Percentiles rank a stretch among this genome's conserved stretches.
These are phyloP conservation scores for Eledona agricola DNA, from an alignment of 2,888 invertebrate species.

Conservation along the genomic window DNA sequence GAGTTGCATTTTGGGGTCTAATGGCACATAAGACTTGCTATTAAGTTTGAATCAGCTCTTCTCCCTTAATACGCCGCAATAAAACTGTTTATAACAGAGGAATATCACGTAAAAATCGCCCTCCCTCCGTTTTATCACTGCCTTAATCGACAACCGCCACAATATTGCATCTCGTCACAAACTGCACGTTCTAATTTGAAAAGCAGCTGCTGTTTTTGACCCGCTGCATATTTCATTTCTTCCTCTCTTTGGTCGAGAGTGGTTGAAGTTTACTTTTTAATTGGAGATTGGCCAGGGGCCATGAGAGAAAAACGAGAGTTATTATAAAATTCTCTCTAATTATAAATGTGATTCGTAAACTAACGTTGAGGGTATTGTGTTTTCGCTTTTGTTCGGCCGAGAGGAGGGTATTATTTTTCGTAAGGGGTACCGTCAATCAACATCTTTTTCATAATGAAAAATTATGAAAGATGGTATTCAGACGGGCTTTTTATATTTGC, in stretches of 20 bases:
- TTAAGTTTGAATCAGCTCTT: slow-evolving; percentile 48
- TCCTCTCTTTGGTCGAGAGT: slow-evolving; percentile 2
- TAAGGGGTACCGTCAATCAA: slow-evolving; percentile 28
- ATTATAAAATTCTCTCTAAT: slow-evolving; percentile 51
- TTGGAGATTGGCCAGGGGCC: slow-evolving; percentile 45
- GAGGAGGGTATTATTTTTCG: slow-evolving; percentile 16
- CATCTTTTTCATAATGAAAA: slow-evolving; percentile 17
- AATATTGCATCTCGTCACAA: slow-evolving; percentile 18
- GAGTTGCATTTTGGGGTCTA: slow-evolving; percentile 38
- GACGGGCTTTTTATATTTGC: slow-evolving; percentile 5
- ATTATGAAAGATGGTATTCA: slow-evolving; percentile 30
- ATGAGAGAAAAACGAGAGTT: slow-evolving; percentile 44
- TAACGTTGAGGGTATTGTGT: slow-evolving; percentile 25
- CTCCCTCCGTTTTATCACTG: slow-evolving; percentile 24
- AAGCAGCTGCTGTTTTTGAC: slow-evolving; percentile 40
- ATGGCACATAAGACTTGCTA: slow-evolving; percentile 48
- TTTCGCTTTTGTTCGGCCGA: slow-evolving; percentile 20
- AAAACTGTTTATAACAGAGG: slow-evolving; percentile 38
- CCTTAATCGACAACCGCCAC: slow-evolving; percentile 15
- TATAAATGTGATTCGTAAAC: slow-evolving; percentile 49
- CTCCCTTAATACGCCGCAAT: slow-evolving; percentile 39
- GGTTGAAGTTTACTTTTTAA: slow-evolving; percentile 35
- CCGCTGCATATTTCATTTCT: slow-evolving; percentile 39
- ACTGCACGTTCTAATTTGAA: slow-evolving; percentile 6
- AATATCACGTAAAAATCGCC: slow-evolving; percentile 26